phyloP scores from a whole-genome alignment of 2,888 invertebrate genomes.

The Homarus gammarus region DNA sequence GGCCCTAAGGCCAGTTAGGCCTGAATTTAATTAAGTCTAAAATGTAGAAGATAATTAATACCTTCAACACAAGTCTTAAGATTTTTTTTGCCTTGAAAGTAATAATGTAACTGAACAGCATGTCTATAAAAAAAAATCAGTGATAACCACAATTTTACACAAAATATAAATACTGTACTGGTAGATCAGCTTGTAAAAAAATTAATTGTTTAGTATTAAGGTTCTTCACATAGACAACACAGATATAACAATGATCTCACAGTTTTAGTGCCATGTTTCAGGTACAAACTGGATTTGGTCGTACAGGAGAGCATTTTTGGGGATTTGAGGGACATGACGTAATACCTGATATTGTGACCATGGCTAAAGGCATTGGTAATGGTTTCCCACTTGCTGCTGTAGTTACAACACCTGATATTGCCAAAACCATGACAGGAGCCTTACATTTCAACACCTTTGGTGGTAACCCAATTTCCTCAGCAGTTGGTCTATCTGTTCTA shows the following conservation, averaged over 20 bases:
- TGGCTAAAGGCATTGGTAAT: slow-evolving; percentile 95
- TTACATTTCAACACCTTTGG: slow-evolving; percentile 97
- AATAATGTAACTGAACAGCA: too few species aligned
- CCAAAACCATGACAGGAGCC: slow-evolving; percentile 87
- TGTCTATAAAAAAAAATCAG: too few species aligned
- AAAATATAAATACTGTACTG: neutral
- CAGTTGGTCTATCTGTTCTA: slow-evolving; percentile 93
- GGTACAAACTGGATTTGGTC: slow-evolving; percentile 98
- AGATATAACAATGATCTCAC: too few species aligned
- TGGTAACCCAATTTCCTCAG: slow-evolving; percentile 94
- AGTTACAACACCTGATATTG: slow-evolving; percentile 93
- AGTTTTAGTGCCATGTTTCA: slow-evolving; percentile 77
- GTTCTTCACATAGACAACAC: too few species aligned
- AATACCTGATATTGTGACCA: slow-evolving; percentile 94
- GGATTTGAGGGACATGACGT: slow-evolving; percentile 94
- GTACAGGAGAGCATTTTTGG: slow-evolving; percentile 97
- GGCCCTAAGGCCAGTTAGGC: too few species aligned
- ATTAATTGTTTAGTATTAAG: too few species aligned
- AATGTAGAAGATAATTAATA: too few species aligned
- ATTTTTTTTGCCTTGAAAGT: too few species aligned
- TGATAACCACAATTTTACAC: too few species aligned
- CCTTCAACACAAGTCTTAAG: too few species aligned
- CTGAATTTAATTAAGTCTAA: too few species aligned
- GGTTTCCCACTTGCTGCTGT: slow-evolving; percentile 98
- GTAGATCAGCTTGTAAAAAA: neutral